Conservation (phyloP, 2,888 invertebrate species). For the Callyntrura guangdongensis region DNA sequence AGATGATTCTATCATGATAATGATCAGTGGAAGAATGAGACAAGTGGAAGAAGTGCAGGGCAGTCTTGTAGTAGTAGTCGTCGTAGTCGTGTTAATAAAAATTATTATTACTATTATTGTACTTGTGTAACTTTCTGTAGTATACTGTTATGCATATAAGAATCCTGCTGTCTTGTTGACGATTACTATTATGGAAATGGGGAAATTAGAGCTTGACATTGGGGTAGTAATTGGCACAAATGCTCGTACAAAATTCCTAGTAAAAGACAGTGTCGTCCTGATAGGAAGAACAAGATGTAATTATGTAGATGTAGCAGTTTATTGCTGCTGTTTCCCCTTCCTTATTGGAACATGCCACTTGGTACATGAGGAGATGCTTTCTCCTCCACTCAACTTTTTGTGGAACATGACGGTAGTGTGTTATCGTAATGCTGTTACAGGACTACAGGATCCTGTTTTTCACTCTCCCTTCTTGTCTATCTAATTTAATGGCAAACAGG, state of each 20-base stretch:
- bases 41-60: slow-evolving; percentile 37
- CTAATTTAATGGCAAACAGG: slow-evolving; percentile 31
- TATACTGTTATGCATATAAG: background rate
- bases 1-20: slow-evolving; percentile 64
- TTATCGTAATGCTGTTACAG: slow-evolving; percentile 21
- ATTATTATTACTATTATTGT: slow-evolving; percentile 23
- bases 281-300: slow-evolving; percentile 6
- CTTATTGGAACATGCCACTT: background rate
- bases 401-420: slow-evolving; percentile 34
- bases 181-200: slow-evolving; percentile 52
- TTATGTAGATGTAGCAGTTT: slow-evolving; percentile 35
- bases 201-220: slow-evolving; percentile 60
- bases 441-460: slow-evolving; percentile 1
- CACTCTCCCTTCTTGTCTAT: background rate
- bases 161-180: slow-evolving; percentile 29
- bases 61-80: slow-evolving; percentile 61
- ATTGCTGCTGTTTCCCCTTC: background rate
- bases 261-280: slow-evolving; percentile 18
- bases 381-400: background rate
- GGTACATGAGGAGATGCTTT: background rate
- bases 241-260: slow-evolving; percentile 59
- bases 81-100: slow-evolving; percentile 17
- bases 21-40: slow-evolving; percentile 66
- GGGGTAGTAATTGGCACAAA: slow-evolving; percentile 64
- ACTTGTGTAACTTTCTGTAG: slow-evolving; percentile 51